Conservation (phyloP, 1,140 invertebrate species). For the Aethina tumida region DNA sequence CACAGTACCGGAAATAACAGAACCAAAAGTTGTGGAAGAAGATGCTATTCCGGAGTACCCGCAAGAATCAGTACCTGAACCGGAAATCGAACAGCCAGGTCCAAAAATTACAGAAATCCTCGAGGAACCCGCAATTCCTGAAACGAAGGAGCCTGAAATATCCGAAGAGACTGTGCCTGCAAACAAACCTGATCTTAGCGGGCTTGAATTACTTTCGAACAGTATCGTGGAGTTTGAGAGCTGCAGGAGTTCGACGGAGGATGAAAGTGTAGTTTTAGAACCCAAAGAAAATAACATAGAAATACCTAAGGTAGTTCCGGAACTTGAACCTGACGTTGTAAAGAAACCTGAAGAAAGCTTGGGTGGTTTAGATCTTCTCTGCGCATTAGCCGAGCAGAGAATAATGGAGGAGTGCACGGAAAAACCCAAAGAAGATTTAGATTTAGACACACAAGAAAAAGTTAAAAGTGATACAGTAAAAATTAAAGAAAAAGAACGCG, state of each 20-base stretch:
- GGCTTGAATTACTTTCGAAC: conserved; percentile 69
- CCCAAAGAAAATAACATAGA: conserved; percentile 28
- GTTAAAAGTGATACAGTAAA: too few species aligned
- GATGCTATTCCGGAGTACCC: background rate
- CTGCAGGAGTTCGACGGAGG: conserved; percentile 23
- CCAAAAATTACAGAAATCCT: background rate
- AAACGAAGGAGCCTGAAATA: conserved; percentile 9
- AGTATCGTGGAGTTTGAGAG: conserved; percentile 66
- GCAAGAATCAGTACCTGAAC: background rate
- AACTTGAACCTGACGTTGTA: conserved; percentile 28
- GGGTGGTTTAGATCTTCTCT: conserved; percentile 67
- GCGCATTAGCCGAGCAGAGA: conserved; percentile 74
- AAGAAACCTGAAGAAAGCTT: conserved; percentile 39
- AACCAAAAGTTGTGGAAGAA: background rate
- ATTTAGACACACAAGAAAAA: conserved; percentile 21
- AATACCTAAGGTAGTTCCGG: too few species aligned
- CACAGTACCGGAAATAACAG: conserved; percentile 4
- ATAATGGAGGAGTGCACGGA: conserved; percentile 63
- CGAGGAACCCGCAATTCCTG: background rate
- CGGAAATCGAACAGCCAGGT: background rate
- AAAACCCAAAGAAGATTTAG: too few species aligned
- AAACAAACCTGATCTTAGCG: conserved; percentile 53
- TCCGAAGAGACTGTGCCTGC: conserved; percentile 3
- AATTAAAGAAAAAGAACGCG: conserved; percentile 18
- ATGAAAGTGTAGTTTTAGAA: conserved; percentile 14